Evolutionary conservation across 2,113 vertebrate species (phyloP), one percentile per base, ranked within the genome.

Genomic region (Dasyprocta punctata): DNA sequence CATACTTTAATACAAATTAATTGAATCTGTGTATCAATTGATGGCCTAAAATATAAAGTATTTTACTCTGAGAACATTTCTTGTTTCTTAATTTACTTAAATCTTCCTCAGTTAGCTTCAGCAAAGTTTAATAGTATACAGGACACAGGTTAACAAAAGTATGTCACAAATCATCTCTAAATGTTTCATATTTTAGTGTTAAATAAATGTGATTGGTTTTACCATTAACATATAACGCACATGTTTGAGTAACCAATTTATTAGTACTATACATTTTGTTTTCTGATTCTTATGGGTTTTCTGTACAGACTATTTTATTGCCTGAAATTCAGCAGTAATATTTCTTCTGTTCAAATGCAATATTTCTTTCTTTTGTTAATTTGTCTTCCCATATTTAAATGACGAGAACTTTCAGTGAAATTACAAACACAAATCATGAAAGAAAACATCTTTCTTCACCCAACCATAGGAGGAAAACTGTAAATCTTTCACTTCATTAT

Each of bases 201-300:
- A 73, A 80, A 89, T 61, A 80, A 8, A 69, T 60, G 19, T 12
- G n/a, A 19, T 47, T 33, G 9, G 3, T 65, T 44, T 60, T 63
- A 11, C 12, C 41, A 6, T 56, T 13, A 24, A 38, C 5, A 26
- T 17, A 63, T 56, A 22, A 0, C 0, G 2, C 33, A 26, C 2
- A 30, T 41, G 11, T 10, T 49, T 80, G 24, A 54, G 10, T 78
- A 36, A 36, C 10, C 38, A 52, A 19, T 65, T 36, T 54, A 38
- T 54, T 67, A 30, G 9, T 7, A 78, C 41, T 73, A 54, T 36
- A 24, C 4, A 36, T 19, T 38, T 69, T 93, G 44, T 26, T 3
- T 69, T 69, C 84, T 14, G 2, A 17, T 83, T 44, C 2, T 33
- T 38, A 7, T 67, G 12, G 5, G 24, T 47, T 83, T 44, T 11